Percentiles rank a stretch among this genome's conserved stretches.
phyloP scores from a whole-genome alignment of 2,888 invertebrate species.

The Vesta saturnalis region DNA sequence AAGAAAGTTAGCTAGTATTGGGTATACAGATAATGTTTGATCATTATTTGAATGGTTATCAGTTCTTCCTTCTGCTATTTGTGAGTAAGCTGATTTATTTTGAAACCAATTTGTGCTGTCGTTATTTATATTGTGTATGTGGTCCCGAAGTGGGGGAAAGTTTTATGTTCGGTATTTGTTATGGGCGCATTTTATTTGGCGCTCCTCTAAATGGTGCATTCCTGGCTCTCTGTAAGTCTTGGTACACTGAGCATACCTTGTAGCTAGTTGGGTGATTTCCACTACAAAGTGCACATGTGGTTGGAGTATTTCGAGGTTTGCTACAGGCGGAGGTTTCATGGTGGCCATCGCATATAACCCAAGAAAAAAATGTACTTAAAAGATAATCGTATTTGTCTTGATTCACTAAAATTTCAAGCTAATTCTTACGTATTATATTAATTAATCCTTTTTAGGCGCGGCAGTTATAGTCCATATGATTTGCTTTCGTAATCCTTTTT shows the following conservation, averaged over 20 bases:
- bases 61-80: no score
- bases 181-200: background rate
- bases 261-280: background rate
- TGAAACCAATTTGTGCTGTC: background rate
- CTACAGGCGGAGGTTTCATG: conserved; percentile 1
- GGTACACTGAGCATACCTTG: background rate
- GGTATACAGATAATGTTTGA: no score
- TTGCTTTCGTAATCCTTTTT: no score
- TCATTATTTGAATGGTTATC: no score
- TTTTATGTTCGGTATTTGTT: no score
- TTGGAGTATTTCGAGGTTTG: conserved; percentile 5
- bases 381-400: no score
- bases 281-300: no score
- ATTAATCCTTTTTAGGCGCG: no score
- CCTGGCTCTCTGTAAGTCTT: conserved; percentile 10
- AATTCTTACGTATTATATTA: no score
- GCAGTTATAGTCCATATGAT: no score
- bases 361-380: no score
- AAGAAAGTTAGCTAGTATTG: background rate
- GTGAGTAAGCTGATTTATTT: background rate
- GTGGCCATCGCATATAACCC: background rate
- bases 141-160: background rate
- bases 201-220: conserved; percentile 3
- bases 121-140: background rate
- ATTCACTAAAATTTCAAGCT: no score